Conservation (phyloP, 2,113 vertebrate species). For the Gobiocypris rarus region DNA sequence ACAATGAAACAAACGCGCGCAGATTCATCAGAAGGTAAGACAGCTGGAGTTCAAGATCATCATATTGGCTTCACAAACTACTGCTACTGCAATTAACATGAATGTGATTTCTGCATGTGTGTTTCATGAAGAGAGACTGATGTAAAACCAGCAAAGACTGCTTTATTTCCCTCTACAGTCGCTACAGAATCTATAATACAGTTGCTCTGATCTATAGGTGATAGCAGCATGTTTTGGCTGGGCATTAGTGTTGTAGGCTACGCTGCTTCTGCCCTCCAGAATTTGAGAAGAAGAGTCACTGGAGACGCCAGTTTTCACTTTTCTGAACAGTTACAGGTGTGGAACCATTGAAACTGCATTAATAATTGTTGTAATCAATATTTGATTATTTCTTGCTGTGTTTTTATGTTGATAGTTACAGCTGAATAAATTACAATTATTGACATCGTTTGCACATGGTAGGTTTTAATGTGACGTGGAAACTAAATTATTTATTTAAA, state of each 20-base stretch:
- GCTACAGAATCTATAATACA: neutral
- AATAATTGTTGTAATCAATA: neutral
- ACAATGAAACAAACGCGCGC: constrained; percentile 13
- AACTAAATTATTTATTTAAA: neutral
- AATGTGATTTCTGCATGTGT: neutral
- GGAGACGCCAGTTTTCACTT: constrained; percentile 19
- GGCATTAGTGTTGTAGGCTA: neutral
- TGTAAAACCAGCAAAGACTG: neutral
- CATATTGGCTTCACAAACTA: neutral
- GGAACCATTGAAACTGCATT: neutral
- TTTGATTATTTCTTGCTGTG: neutral
- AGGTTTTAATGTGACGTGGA: neutral
- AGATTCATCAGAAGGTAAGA: constrained; percentile 21
- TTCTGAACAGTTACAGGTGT: constrained; percentile 20
- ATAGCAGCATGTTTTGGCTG: neutral
- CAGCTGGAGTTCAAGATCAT: neutral
- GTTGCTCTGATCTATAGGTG: neutral
- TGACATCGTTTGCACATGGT: neutral
- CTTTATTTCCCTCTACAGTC: neutral
- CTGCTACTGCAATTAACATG: neutral
- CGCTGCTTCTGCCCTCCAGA: neutral
- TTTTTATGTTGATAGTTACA: neutral
- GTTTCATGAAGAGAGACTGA: neutral
- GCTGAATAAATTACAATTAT: neutral
- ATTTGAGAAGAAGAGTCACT: neutral